These are phyloP conservation scores for Limnephilus marmoratus DNA, from an alignment of 2,888 invertebrate genomes.

Conservation along the genomic window DNA sequence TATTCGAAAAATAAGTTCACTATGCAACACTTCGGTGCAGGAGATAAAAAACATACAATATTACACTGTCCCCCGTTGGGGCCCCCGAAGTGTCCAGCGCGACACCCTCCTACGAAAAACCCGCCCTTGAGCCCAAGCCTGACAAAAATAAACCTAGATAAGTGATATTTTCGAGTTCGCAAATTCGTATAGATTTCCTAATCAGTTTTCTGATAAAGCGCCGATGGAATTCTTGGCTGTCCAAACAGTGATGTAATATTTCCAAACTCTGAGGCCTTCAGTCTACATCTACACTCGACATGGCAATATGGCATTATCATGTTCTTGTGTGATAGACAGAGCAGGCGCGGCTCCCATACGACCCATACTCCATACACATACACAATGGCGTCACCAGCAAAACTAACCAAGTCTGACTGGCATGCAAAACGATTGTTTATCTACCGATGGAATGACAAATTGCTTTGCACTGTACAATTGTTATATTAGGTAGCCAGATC, in stretches of 20 bases:
- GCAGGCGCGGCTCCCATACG: constrained; percentile 33
- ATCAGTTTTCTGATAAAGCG: constrained; percentile 6
- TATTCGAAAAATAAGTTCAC: too few species aligned
- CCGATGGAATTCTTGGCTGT: constrained; percentile 2
- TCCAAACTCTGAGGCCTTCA: constrained; percentile 12
- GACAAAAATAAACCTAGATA: neutral
- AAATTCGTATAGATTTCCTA: neutral
- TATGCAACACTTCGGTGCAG: too few species aligned
- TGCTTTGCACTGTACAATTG: neutral
- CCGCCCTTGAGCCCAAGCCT: neutral
- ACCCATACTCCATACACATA: neutral
- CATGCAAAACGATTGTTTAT: constrained; percentile 31
- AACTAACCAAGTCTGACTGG: neutral
- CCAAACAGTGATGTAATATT: constrained; percentile 39
- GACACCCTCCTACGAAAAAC: too few species aligned
- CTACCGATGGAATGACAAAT: constrained; percentile 4
- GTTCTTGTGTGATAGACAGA: neutral
- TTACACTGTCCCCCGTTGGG: too few species aligned
- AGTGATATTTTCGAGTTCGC: neutral
- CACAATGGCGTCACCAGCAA: constrained; percentile 17
- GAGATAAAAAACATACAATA: too few species aligned
- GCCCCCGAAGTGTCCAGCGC: too few species aligned
- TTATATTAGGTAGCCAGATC: neutral
- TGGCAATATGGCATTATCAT: neutral
- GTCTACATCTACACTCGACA: constrained; percentile 7